Base-by-base conservation (phyloP, 2,113 vertebrate species). In the Leptobrachium leishanense region DNA sequence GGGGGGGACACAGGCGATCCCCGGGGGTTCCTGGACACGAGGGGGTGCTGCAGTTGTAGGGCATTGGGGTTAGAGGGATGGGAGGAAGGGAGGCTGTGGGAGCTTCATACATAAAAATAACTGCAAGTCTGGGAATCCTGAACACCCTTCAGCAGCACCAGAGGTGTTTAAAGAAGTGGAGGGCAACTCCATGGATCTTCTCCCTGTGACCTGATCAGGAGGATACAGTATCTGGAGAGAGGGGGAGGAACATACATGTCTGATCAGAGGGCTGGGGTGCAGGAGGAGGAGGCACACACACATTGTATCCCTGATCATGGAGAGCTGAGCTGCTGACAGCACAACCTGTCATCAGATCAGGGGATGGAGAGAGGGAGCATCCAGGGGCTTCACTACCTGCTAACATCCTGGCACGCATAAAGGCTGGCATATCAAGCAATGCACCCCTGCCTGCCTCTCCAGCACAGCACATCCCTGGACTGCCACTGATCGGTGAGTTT, bases 21-120 rank as follows among this genome's bases (percentile, higher is more conserved):
- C 79, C 3, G 57, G 82, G 54, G 84, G 85, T 82, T 83, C 85
- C 84, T 85, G 84, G 81, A 83, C 82, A 84, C 85, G 82, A 83
- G 43, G 65, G 82, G 76, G 84, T 87, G 84, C 79, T 72, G 82
- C 79, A 82, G 20, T 68, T 77, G 64, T 82, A 77, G 80, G 68
- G 77, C 76, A 75, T 8, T 1, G n/a, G 41, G 50, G 59, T 77
- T n/a, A 39, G 57, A 59, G 78, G 77, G 73, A 68, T 77, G 69
- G 74, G 70, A 68, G 82, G 73, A 66, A 64, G 55, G 55, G 46
- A 4, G 4, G 46, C 20, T 31, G 20, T 31, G 20, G 20, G 20
- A 31, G 20, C 20, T 31, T 31, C 20, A 31, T 31, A 31, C 20
- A 31, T 31, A 31, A 31, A 31, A 31, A 31, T 31, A 31, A 31